phyloP scores from a whole-genome alignment of 2,888 invertebrate genomes.

The Chrysolina oricalcia region DNA sequence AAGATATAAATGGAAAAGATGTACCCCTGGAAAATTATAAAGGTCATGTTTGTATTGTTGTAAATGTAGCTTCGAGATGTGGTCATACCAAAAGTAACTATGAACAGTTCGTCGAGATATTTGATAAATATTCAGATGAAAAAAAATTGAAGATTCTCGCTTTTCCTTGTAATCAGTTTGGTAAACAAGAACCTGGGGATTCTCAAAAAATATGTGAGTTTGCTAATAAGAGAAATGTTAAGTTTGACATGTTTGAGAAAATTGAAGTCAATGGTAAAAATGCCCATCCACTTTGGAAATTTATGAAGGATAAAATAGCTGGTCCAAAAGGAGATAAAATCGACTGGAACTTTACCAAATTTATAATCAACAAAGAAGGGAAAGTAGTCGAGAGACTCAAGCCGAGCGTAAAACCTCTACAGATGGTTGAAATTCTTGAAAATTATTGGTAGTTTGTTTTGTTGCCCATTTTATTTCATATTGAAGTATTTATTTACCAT shows the following conservation, averaged over 20 bases:
- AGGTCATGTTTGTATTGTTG: conserved; percentile 87
- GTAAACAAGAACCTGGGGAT: conserved; percentile 80
- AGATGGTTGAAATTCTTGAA: conserved; percentile 64
- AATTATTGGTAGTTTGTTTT: conserved; percentile 65
- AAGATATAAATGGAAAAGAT: conserved; percentile 87
- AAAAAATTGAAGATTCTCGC: conserved; percentile 85
- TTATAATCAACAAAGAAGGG: conserved; percentile 84
- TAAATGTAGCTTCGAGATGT: conserved; percentile 92
- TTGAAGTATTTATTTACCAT: not conserved
- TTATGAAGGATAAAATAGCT: conserved; percentile 74
- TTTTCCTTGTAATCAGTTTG: conserved; percentile 92
- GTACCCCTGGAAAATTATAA: conserved; percentile 86
- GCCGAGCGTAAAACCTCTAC: conserved; percentile 70
- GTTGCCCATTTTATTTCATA: not conserved
- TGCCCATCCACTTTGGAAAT: conserved; percentile 80
- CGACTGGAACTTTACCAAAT: conserved; percentile 94
- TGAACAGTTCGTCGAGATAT: conserved; percentile 82
- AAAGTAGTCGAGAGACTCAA: conserved; percentile 78
- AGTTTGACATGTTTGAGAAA: conserved; percentile 84
- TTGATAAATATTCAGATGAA: conserved; percentile 80
- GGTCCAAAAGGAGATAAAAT: conserved; percentile 78
- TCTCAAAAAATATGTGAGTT: conserved; percentile 79
- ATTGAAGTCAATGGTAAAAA: conserved; percentile 80
- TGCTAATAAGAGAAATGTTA: conserved; percentile 77
- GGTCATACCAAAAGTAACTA: conserved; percentile 89